Percentiles rank a stretch among this genome's conserved stretches.
These are phyloP conservation scores for Puffinus mauretanicus DNA, from an alignment of 2,113 vertebrate species.

Conservation along the genomic window DNA sequence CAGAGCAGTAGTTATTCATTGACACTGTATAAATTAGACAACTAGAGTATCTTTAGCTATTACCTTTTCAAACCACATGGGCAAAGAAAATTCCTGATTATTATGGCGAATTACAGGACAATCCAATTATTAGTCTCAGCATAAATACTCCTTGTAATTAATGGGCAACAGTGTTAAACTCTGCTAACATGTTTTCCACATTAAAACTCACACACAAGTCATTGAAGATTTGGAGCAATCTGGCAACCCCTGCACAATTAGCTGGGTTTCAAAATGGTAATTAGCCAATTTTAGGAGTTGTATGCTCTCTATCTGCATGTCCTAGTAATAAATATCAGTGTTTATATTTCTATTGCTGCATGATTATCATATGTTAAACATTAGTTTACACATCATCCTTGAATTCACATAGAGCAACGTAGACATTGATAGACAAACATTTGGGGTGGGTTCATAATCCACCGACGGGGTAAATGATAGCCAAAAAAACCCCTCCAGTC, in stretches of 20 bases:
- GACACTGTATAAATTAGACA: background rate
- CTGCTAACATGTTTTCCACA: background rate
- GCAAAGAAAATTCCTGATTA: conserved; percentile 9
- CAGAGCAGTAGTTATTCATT: background rate
- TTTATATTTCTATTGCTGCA: background rate
- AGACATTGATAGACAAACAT: background rate
- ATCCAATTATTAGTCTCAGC: background rate
- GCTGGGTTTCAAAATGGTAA: background rate
- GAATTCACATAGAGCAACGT: background rate
- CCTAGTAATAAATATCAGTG: background rate
- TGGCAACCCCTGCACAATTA: background rate
- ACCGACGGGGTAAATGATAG: background rate
- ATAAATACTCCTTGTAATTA: background rate
- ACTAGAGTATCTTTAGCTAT: background rate
- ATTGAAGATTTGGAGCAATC: background rate
- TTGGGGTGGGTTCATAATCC: background rate
- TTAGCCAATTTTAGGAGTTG: background rate
- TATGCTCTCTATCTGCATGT: background rate
- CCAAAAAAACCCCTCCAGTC: background rate
- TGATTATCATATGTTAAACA: background rate
- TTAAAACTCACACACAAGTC: background rate
- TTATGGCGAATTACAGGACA: conserved; percentile 20
- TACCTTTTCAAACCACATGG: background rate
- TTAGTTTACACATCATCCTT: background rate
- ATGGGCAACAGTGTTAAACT: background rate